Conservation (phyloP, 2,797 vertebrate genomes). For the Helostoma temminkii region DNA sequence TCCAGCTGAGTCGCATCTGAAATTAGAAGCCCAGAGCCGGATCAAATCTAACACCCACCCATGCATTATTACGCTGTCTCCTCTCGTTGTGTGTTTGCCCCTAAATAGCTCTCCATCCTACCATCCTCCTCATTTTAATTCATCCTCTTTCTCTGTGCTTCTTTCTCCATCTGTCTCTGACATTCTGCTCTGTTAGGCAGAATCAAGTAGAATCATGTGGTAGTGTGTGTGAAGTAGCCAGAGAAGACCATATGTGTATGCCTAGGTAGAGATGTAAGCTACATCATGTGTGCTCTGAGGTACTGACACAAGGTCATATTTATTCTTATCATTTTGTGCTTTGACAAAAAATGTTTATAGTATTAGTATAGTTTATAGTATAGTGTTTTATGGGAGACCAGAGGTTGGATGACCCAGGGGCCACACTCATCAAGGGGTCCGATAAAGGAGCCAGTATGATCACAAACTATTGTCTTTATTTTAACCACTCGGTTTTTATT, state of each 20-base stretch:
- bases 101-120: background rate
- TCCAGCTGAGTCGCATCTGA: conserved; percentile 38
- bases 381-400: too few species aligned
- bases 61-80: conserved; percentile 26
- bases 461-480: too few species aligned
- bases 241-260: conserved; percentile 54
- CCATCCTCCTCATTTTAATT: background rate
- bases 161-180: conserved; percentile 50
- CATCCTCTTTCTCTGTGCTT: background rate
- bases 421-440: too few species aligned
- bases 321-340: too few species aligned
- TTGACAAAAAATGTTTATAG: too few species aligned
- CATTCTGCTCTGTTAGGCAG: conserved; percentile 59
- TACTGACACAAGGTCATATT: too few species aligned
- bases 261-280: conserved; percentile 11
- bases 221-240: conserved; percentile 39
- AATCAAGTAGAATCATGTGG: conserved; percentile 47
- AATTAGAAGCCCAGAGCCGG: conserved; percentile 47
- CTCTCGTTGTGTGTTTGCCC: background rate
- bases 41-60: conserved; percentile 40
- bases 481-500: too few species aligned
- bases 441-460: too few species aligned
- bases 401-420: too few species aligned
- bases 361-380: too few species aligned
- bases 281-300: conserved; percentile 8